phyloP scores from a whole-genome alignment of 2,113 vertebrate genomes.

The Ramphastos sulfuratus region DNA sequence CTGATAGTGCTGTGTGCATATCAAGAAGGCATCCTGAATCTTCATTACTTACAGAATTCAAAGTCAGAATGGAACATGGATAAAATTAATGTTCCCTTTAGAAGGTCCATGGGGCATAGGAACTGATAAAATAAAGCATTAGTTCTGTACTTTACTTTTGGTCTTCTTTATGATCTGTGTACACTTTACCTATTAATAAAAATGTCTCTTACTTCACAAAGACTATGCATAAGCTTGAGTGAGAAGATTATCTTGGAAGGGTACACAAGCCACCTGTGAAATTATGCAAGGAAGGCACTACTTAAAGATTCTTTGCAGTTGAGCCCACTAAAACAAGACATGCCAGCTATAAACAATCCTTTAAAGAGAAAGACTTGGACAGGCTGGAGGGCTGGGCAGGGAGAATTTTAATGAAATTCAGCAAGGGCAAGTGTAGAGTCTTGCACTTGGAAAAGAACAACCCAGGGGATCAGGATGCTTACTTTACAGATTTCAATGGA shows the following conservation, averaged over 20 bases:
- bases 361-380: neutral
- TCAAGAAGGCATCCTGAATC: neutral
- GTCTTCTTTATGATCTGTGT: neutral
- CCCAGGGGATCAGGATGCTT: too few relatives aligned
- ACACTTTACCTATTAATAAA: neutral
- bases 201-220: neutral
- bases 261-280: neutral
- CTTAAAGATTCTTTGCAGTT: neutral
- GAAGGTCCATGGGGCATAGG: neutral
- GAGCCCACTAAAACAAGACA: neutral
- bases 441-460: too few relatives aligned
- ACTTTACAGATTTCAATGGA: neutral
- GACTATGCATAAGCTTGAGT: neutral
- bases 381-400: too few relatives aligned
- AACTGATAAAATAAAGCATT: neutral
- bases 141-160: neutral
- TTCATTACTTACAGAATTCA: neutral
- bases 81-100: neutral
- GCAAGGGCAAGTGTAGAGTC: too few relatives aligned
- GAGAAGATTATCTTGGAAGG: neutral
- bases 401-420: too few relatives aligned
- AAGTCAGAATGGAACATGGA: neutral
- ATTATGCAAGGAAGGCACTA: neutral
- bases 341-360: neutral
- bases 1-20: fast-evolving